A percentile compares a stretch with the other conserved stretches of the same genome.
Conservation (phyloP, 2,113 vertebrate species). For the Trochalopteron elliotii region DNA sequence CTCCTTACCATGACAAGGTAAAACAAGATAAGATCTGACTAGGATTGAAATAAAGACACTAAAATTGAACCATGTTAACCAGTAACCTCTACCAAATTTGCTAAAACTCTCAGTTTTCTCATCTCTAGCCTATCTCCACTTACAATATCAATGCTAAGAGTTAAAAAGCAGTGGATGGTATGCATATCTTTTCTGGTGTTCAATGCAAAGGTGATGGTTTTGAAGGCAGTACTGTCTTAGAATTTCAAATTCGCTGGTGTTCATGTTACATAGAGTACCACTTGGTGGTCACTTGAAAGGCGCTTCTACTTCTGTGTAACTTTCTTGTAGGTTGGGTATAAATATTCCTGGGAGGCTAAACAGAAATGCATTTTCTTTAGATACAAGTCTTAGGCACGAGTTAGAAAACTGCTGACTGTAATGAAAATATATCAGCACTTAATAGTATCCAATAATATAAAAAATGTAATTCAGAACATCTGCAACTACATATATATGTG, state of each 20-base stretch:
- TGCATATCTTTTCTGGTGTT: conserved; percentile 25
- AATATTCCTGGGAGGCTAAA: conserved; percentile 79
- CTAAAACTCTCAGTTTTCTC: not conserved
- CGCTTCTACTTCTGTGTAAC: conserved; percentile 76
- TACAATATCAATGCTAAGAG: not conserved
- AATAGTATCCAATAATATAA: conserved; percentile 74
- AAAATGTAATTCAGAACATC: conserved; percentile 75
- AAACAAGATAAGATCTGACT: not conserved
- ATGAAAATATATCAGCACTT: conserved; percentile 83
- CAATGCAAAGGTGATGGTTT: conserved; percentile 69
- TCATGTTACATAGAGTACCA: conserved; percentile 70
- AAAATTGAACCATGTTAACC: not conserved
- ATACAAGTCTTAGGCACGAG: conserved; percentile 80
- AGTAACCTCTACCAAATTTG: not conserved
- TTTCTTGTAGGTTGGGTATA: conserved; percentile 75
- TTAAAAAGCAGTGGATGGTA: conserved; percentile 29
- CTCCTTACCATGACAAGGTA: conserved; percentile 1
- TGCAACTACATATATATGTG: conserved; percentile 55
- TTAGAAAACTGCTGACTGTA: conserved; percentile 79
- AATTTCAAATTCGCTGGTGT: conserved; percentile 85
- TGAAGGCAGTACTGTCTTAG: conserved; percentile 68
- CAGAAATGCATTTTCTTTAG: conserved; percentile 77
- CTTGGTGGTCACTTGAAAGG: conserved; percentile 76
- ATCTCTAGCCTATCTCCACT: conserved; percentile 1
- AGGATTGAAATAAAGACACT: conserved; percentile 9